These are phyloP conservation scores for Plecotus auritus DNA, from an alignment of 2,113 vertebrate species.

Conservation along the genomic window DNA sequence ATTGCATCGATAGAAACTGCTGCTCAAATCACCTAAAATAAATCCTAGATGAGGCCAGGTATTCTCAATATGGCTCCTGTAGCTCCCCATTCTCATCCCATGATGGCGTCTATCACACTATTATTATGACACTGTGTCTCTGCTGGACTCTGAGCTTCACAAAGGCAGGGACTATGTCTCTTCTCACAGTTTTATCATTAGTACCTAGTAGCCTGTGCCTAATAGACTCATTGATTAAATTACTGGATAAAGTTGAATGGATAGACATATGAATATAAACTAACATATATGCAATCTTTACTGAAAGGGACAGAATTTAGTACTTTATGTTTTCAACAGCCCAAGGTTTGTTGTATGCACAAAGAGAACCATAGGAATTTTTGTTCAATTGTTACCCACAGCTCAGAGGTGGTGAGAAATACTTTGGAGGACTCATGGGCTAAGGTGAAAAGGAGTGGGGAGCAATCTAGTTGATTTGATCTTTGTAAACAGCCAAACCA, in stretches of 20 bases:
- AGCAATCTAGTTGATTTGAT: slow-evolving; percentile 57
- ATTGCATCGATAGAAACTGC: background rate
- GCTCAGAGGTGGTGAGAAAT: slow-evolving; percentile 9
- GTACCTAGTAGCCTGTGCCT: background rate
- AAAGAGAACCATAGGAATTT: background rate
- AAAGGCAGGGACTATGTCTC: background rate
- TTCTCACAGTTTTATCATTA: background rate
- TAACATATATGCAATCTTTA: background rate
- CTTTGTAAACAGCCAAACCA: slow-evolving; percentile 52
- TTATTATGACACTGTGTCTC: background rate
- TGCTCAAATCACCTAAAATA: background rate
- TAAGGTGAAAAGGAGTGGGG: slow-evolving; percentile 30
- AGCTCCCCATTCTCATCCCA: background rate
- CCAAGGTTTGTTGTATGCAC: background rate
- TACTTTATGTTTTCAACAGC: background rate
- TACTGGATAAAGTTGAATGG: background rate
- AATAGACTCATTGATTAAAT: background rate
- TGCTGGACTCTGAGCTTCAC: background rate
- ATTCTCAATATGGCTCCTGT: accelerated
- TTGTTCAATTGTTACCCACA: slow-evolving; percentile 28
- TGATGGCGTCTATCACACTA: background rate
- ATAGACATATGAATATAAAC: background rate
- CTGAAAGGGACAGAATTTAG: background rate
- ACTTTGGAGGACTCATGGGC: slow-evolving; percentile 32
- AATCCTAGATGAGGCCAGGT: background rate